These are phyloP conservation scores for Lapara coniferarum DNA, from an alignment of 2,888 invertebrate species.

Conservation along the genomic window DNA sequence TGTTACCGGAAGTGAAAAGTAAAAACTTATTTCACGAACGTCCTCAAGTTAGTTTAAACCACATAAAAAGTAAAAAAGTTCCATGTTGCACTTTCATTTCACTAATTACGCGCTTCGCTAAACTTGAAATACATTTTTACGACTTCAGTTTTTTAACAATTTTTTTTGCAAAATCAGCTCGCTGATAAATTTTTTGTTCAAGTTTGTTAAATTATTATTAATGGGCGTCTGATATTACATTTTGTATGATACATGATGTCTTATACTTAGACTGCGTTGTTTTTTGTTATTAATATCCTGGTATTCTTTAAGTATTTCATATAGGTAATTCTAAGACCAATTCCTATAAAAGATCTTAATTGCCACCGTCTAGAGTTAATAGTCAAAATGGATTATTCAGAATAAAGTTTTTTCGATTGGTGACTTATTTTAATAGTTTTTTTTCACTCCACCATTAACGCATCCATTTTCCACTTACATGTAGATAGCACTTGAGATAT, in stretches of 20 bases:
- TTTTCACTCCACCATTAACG: no score
- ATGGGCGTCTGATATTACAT: constrained; percentile 12
- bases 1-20: constrained; percentile 39
- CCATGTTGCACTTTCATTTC: constrained; percentile 41
- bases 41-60: constrained; percentile 39
- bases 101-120: constrained; percentile 43
- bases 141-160: constrained; percentile 11
- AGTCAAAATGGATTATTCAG: no score
- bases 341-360: no score
- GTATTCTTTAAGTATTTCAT: no score
- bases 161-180: constrained; percentile 19
- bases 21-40: constrained; percentile 42
- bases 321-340: no score
- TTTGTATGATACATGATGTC: not conserved
- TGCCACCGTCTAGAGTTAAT: no score
- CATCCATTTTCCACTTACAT: no score
- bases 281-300: no score
- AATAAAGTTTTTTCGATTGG: no score
- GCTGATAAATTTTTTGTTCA: constrained; percentile 15
- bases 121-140: constrained; percentile 36
- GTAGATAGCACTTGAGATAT: no score
- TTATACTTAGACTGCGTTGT: no score
- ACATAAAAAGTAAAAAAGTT: constrained; percentile 38
- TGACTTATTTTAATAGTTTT: no score
- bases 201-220: constrained; percentile 21